phyloP scores from a whole-genome alignment of 2,888 invertebrate genomes.

The Cryptocephalus primarius region DNA sequence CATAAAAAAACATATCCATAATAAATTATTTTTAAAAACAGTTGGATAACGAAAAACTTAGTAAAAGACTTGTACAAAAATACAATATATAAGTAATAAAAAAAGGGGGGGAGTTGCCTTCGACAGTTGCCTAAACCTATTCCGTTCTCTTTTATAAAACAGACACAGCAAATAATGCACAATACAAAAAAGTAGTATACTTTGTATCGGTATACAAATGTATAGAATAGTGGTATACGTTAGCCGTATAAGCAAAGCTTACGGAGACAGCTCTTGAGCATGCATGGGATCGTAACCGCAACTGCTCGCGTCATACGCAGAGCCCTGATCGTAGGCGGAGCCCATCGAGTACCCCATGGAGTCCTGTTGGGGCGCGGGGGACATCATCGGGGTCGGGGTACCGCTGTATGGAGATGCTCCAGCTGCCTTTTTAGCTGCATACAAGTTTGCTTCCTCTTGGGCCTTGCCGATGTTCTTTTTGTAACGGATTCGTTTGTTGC shows the following conservation, averaged over 20 bases:
- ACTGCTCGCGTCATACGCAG: slow-evolving; percentile 78
- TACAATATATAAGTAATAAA: no score
- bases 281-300: slow-evolving; percentile 91
- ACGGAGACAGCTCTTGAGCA: slow-evolving; percentile 64
- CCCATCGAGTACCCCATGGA: slow-evolving; percentile 90
- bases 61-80: no score
- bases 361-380: slow-evolving; percentile 84
- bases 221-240: slow-evolving; percentile 1
- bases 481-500: slow-evolving; percentile 98
- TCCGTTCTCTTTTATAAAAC: not conserved
- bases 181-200: slow-evolving; percentile 8
- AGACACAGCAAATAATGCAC: slow-evolving; percentile 7
- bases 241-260: slow-evolving; percentile 4
- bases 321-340: slow-evolving; percentile 83
- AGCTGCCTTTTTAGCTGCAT: slow-evolving; percentile 96
- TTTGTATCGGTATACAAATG: slow-evolving; percentile 6
- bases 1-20: no score
- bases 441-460: slow-evolving; percentile 97
- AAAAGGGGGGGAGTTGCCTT: slow-evolving; percentile 2
- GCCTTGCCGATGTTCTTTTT: slow-evolving; percentile 99
- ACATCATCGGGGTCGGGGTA: slow-evolving; percentile 91
- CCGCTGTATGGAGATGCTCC: slow-evolving; percentile 68
- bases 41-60: no score
- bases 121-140: not conserved
- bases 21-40: no score